These are phyloP conservation scores for Mormyrus lacerda DNA, from an alignment of 2,113 vertebrate genomes.

Conservation along the genomic window DNA sequence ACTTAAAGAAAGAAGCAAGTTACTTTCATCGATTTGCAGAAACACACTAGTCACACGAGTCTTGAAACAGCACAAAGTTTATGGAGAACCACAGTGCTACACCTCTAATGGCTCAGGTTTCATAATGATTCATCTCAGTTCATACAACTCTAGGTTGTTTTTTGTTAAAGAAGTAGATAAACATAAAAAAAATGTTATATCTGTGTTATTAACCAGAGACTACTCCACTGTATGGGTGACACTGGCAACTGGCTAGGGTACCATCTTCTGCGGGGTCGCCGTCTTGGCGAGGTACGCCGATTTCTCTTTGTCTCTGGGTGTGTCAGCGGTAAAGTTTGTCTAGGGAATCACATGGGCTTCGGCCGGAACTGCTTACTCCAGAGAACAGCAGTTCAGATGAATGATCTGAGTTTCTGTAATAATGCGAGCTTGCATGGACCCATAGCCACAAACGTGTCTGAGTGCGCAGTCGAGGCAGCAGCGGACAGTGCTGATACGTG, in stretches of 20 bases:
- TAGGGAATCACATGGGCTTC: background rate
- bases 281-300: background rate
- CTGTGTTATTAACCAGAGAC: background rate
- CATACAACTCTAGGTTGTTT: background rate
- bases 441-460: background rate
- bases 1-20: background rate
- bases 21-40: background rate
- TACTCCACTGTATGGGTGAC: background rate
- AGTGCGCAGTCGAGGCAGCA: background rate
- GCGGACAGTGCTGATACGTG: background rate
- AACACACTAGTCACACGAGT: background rate
- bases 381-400: background rate
- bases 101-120: background rate
- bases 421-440: background rate
- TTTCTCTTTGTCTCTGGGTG: background rate
- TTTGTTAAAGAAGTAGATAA: too few relatives aligned
- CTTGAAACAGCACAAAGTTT: background rate
- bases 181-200: too few relatives aligned
- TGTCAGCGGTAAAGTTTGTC: background rate
- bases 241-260: background rate
- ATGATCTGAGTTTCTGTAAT: background rate
- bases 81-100: background rate
- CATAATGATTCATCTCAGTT: background rate
- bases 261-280: background rate
- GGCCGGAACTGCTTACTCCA: background rate